A percentile compares a stretch with the other conserved stretches of the same genome.
Conservation (phyloP, 2,888 invertebrate species). For the Deroplatys truncata region DNA sequence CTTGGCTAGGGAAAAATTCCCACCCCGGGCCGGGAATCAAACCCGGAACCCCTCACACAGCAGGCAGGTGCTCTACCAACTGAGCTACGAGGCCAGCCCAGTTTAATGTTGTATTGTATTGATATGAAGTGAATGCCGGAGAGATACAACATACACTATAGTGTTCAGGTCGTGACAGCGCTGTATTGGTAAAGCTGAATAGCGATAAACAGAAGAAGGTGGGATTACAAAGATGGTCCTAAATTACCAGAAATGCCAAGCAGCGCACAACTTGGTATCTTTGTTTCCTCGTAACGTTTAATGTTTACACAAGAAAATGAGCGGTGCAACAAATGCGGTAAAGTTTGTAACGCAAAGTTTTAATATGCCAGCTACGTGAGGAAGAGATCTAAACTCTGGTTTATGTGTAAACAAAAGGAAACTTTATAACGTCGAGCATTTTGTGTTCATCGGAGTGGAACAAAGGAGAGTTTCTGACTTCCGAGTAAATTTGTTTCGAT, state of each 20-base stretch:
- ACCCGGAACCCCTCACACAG: no score
- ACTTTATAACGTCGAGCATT: neutral
- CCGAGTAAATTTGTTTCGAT: no score
- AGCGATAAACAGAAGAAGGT: neutral
- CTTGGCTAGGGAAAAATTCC: no score
- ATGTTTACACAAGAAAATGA: neutral
- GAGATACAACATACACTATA: no score
- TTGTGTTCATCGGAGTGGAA: neutral
- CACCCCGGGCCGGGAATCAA: no score
- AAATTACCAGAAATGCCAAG: no score
- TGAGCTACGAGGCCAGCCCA: no score
- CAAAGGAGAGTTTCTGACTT: neutral
- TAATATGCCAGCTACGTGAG: neutral
- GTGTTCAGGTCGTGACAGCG: no score
- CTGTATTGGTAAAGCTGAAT: neutral
- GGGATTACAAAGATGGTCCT: neutral
- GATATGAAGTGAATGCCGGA: no score
- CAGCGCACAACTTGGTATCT: no score
- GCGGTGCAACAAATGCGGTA: neutral
- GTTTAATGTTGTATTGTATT: no score
- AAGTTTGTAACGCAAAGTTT: neutral
- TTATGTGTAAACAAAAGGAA: neutral
- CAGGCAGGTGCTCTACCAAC: no score
- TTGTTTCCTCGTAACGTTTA: neutral
- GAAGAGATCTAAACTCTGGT: neutral